These are phyloP conservation scores for Norana najaformis DNA, from an alignment of 2,888 invertebrate genomes.

Conservation along the genomic window DNA sequence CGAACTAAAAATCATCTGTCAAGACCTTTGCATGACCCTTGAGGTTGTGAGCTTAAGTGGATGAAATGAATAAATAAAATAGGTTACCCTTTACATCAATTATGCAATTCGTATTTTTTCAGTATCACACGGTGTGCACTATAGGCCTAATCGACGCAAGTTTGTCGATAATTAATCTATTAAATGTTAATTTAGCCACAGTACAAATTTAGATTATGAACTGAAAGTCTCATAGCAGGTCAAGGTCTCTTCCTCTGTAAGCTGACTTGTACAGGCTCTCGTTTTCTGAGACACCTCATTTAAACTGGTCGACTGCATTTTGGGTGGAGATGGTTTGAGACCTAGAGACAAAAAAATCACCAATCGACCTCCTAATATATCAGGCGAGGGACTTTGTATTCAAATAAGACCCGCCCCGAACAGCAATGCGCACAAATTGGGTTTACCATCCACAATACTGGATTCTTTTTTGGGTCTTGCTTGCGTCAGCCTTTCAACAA, in stretches of 20 bases:
- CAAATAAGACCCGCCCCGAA: not conserved
- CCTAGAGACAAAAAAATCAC: not conserved
- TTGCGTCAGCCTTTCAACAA: not conserved
- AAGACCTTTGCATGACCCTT: not conserved
- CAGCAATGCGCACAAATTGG: not conserved
- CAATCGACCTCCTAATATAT: not conserved
- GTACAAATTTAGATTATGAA: not conserved
- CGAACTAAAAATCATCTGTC: not conserved
- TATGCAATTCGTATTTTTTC: not conserved
- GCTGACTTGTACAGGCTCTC: not conserved
- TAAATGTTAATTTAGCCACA: not conserved
- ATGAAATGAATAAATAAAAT: not conserved
- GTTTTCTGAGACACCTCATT: not conserved
- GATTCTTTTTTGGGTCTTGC: not conserved
- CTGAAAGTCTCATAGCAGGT: not conserved
- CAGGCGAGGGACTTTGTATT: not conserved
- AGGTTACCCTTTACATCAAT: not conserved
- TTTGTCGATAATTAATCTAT: not conserved
- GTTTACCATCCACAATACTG: not conserved
- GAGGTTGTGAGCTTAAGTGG: not conserved
- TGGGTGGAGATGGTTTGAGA: not conserved
- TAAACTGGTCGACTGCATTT: not conserved
- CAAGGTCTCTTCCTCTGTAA: not conserved
- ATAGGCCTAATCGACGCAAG: not conserved
- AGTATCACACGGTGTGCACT: not conserved